Base-by-base conservation (phyloP, 1,140 invertebrate species). In the Oryctes rhinoceros region DNA sequence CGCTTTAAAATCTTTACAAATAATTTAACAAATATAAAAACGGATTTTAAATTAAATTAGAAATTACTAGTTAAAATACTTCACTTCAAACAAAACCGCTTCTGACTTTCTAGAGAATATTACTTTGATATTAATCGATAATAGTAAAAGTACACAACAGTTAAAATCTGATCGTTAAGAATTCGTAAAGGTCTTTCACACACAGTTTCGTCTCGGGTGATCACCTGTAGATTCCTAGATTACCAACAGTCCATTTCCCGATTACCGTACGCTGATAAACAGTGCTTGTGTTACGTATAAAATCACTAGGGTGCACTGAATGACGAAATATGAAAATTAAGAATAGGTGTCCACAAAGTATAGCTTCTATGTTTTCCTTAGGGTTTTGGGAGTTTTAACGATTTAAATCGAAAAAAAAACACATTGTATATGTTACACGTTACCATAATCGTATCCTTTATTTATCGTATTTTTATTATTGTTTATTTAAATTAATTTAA, bases 131-230 rank as follows among this genome's bases (percentile, higher is more conserved):
- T 18, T 59, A 59, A 30, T 71, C 65, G 65, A 71, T 71, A 71
- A 37, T 71, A 71, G 65, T 71, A 71, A 71, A 71, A 71, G 65
- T 71, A 71, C 65, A 71, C 20, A 71, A 18, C 18, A 59, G 65
- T 71, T 71, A 71, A 71, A 71, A 71, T 71, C 35, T 71, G 65
- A 71, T 71, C 20, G 65, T 71, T 35, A 71, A 71, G 65, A 71
- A 71, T 71, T 35, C 11, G 35, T 71, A 71, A 71, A 71, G 35
- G 65, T 71, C 18, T 53, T 9, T 20, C 65, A 15, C 53, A 15
- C 15, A 59, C 53, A 59, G 15, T 59, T n/a, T 18, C 15, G 15
- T 59, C 15, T 59, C 18, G 15, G 18, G 53, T 1, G 18, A 59
- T 59, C 53, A 44, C 39, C 39, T 44, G 9, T 10, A 44, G 5